Evolutionary conservation across 1,140 invertebrate species (phyloP).

Genomic region (Lucilia cuprina): DNA sequence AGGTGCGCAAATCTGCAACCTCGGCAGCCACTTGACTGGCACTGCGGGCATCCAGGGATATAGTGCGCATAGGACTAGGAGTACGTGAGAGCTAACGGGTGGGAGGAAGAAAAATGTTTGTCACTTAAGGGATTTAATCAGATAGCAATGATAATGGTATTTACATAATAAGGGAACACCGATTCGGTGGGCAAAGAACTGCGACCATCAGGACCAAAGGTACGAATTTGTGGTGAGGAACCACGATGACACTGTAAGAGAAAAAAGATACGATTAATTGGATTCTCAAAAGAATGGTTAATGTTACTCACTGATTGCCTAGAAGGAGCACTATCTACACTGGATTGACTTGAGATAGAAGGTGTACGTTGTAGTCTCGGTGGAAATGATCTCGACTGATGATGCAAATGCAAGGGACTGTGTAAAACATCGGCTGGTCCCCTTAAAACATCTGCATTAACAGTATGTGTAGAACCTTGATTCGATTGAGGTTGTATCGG

Average conservation of each 20-base stretch:
- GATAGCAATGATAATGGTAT: not conserved
- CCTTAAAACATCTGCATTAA: slow-evolving; percentile 59
- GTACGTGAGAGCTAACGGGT: slow-evolving; percentile 68
- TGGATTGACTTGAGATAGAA: slow-evolving; percentile 81
- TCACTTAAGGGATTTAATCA: not conserved
- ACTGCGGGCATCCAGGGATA: slow-evolving; percentile 75
- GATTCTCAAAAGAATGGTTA: not conserved
- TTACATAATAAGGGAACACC: slow-evolving; percentile 53
- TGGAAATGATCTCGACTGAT: slow-evolving; percentile 62
- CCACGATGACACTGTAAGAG: slow-evolving; percentile 70
- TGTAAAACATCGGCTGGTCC: slow-evolving; percentile 57
- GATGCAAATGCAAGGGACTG: slow-evolving; percentile 60
- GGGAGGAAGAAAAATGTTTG: not conserved
- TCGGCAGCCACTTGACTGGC: slow-evolving; percentile 65
- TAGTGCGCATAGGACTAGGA: slow-evolving; percentile 76
- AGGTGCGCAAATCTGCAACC: slow-evolving; percentile 58
- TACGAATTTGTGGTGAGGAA: slow-evolving; percentile 79
- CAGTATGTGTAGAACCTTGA: slow-evolving; percentile 48
- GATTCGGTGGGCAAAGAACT: slow-evolving; percentile 59
- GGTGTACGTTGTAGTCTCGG: slow-evolving; percentile 71
- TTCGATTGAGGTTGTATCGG: slow-evolving; percentile 65
- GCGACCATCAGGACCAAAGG: slow-evolving; percentile 77
- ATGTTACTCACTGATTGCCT: slow-evolving; percentile 67
- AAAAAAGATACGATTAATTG: not conserved
- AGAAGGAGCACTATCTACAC: slow-evolving; percentile 75